Evolutionary conservation across 2,888 invertebrate genomes (phyloP), one percentile per base, ranked within the genome.

Genomic region (Colostygia pectinataria): DNA sequence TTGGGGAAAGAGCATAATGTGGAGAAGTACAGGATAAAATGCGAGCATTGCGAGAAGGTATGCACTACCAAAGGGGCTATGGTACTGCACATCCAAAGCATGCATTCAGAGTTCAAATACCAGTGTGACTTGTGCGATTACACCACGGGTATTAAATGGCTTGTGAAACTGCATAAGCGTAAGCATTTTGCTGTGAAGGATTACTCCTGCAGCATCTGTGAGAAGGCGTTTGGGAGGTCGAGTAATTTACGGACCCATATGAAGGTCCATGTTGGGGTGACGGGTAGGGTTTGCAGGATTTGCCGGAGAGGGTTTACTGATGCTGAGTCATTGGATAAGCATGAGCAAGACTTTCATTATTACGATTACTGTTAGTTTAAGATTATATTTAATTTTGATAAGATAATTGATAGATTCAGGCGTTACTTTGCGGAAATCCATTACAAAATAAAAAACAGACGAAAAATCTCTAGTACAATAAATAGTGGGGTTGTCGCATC

Each of bases 141-240:
- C 23, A 79, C 72, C 7, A 74, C 82, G 0, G 72, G 74, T 0
- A 77, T 82, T 0, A 81, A 80, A 44, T 83, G 80, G 79, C 61
- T 77, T 63, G 67, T 87, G 0, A 83, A 72, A 15, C 47, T 85
- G 1, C 92, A 92, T 50, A 83, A 81, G 38, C 79, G 83, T 12
- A 88, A 83, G 27, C 92, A 92, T 71, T 83, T 77, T 10, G 88
- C 86, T 0, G 87, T 90, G 1, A 88, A 82, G 6, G 78, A 83
- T 7, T 91, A 91, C 45, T 73, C 77, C 0, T 93, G 93, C 50
- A 91, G 91, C 27, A 76, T 92, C n/a, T 93, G 93, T 43, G 84
- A 87, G 0, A 86, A 80, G 31, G 80, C 78, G 59, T 91, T 92
- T 33, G 85, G 91, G 0, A 85, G 92, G 27, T 91, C 92, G 4